phyloP scores from a whole-genome alignment of 2,888 invertebrate genomes.

The Poecilus cupreus region DNA sequence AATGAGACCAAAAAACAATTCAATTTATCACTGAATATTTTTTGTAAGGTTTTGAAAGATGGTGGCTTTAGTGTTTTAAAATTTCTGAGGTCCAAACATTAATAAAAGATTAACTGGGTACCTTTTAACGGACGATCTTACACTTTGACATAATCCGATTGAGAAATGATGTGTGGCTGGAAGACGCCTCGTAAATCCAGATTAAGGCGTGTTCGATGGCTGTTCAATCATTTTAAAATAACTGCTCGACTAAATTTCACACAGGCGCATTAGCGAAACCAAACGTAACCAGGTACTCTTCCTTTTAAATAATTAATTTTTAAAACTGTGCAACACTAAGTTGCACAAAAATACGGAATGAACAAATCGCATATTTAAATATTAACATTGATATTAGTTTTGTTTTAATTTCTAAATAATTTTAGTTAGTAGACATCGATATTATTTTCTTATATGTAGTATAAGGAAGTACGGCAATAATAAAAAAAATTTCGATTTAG shows the following conservation, averaged over 20 bases:
- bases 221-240: constrained; percentile 41
- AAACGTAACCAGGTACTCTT: too few species aligned
- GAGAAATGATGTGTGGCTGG: constrained; percentile 52
- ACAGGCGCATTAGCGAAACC: not conserved
- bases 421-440: too few species aligned
- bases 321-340: too few species aligned
- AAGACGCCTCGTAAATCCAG: constrained; percentile 52
- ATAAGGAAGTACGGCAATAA: too few species aligned
- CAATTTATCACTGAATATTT: constrained; percentile 34
- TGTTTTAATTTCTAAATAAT: too few species aligned
- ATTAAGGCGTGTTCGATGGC: constrained; percentile 47
- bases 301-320: too few species aligned
- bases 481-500: too few species aligned
- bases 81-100: constrained; percentile 56
- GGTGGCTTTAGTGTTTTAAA: constrained; percentile 55
- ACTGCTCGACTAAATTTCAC: constrained; percentile 9
- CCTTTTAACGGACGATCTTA: constrained; percentile 49
- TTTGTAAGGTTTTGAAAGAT: constrained; percentile 46
- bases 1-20: constrained; percentile 12
- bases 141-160: constrained; percentile 56
- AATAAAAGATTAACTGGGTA: constrained; percentile 55
- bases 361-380: too few species aligned
- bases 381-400: too few species aligned
- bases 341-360: too few species aligned
- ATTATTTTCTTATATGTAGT: too few species aligned